These are phyloP conservation scores for Sinelater perroti DNA, from an alignment of 2,888 invertebrate species.

Conservation along the genomic window DNA sequence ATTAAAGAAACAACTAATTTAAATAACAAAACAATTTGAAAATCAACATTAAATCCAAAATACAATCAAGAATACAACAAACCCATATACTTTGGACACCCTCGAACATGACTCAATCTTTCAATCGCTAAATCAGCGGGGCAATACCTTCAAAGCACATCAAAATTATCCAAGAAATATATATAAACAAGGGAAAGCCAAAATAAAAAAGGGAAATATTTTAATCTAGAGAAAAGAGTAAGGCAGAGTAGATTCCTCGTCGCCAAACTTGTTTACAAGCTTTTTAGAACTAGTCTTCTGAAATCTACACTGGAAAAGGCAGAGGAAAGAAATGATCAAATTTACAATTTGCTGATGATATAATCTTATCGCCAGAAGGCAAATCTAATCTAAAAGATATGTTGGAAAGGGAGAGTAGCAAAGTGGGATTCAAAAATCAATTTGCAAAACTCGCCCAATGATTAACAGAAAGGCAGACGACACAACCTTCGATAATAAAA, in stretches of 20 bases:
- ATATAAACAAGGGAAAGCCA: neutral
- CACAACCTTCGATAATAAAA: too few species aligned
- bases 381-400: neutral
- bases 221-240: too few species aligned
- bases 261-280: too few species aligned
- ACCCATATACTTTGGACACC: too few species aligned
- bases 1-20: neutral
- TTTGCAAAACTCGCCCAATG: neutral
- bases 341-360: neutral
- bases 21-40: too few species aligned
- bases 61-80: too few species aligned
- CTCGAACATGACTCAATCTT: neutral
- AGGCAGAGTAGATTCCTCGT: too few species aligned
- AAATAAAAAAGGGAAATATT: too few species aligned
- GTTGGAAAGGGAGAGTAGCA: neutral
- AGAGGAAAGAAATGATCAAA: neutral
- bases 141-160: neutral
- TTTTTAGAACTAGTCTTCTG: neutral
- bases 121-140: neutral
- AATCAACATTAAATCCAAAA: too few species aligned
- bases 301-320: too few species aligned
- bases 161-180: neutral
- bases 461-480: neutral
- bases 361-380: neutral
- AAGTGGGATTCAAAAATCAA: neutral